Percentiles rank a stretch among this genome's conserved stretches.
Conservation (phyloP, 64 coral and sea anemone species). For the Astreopora myriophthalma region DNA sequence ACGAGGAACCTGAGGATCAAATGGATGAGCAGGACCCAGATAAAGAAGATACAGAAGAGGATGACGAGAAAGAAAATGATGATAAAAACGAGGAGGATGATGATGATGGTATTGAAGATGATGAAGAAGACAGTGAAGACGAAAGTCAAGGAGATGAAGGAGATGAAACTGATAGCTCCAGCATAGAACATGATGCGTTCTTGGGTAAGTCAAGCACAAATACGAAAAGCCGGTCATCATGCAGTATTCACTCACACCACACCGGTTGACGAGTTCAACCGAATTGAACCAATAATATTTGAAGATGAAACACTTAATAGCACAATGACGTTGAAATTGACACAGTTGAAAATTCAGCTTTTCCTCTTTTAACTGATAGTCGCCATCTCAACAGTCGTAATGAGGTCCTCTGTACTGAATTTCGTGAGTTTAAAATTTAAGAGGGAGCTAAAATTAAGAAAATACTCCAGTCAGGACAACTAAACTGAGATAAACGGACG, state of each 20-base stretch:
- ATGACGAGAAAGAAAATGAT: slow-evolving; percentile 24
- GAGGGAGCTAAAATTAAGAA: neutral
- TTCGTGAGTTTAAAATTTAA: too few relatives aligned
- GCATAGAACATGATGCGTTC: slow-evolving; percentile 66
- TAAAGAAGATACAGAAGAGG: slow-evolving; percentile 24
- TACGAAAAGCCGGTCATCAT: neutral
- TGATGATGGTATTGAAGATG: slow-evolving; percentile 25
- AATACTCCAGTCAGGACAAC: too few relatives aligned
- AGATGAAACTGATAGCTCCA: slow-evolving; percentile 40
- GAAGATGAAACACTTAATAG: too few relatives aligned
- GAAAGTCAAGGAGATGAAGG: slow-evolving; percentile 51
- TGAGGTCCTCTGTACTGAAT: too few relatives aligned
- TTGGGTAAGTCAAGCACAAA: slow-evolving; percentile 34
- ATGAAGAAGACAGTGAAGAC: slow-evolving; percentile 45
- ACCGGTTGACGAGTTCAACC: too few relatives aligned
- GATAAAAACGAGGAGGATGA: slow-evolving; percentile 41
- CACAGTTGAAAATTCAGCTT: too few relatives aligned
- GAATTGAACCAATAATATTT: too few relatives aligned
- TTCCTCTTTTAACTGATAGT: too few relatives aligned
- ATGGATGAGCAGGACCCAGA: slow-evolving; percentile 26
- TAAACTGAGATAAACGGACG: neutral
- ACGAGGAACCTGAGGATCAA: slow-evolving; percentile 56
- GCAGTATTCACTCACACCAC: too few relatives aligned
- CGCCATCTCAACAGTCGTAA: too few relatives aligned
- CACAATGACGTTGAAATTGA: too few relatives aligned